Evolutionary conservation across 2,888 invertebrate species (phyloP).

Genomic region (Macaria notata): DNA sequence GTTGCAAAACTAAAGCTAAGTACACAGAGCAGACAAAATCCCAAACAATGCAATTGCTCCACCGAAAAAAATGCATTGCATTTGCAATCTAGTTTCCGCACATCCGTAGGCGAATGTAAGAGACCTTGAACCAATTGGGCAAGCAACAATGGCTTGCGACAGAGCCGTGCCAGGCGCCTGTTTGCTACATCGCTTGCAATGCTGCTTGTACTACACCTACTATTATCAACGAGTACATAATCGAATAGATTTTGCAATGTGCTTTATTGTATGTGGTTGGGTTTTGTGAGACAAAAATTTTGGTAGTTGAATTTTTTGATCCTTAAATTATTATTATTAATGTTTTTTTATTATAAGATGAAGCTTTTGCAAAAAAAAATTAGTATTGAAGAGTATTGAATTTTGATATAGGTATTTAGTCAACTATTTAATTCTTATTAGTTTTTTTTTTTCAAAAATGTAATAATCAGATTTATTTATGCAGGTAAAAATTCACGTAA

Average conservation of each 20-base stretch:
- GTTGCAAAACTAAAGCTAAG: constrained; percentile 17
- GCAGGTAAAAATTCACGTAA: too few relatives aligned
- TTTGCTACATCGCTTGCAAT: constrained; percentile 65
- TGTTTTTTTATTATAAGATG: too few relatives aligned
- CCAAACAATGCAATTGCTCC: constrained; percentile 35
- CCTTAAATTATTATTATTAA: too few relatives aligned
- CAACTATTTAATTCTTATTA: too few relatives aligned
- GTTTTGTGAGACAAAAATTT: too few relatives aligned
- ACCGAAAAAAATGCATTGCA: constrained; percentile 30
- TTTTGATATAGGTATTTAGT: too few relatives aligned
- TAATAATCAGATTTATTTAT: too few relatives aligned
- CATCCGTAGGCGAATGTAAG: constrained; percentile 77
- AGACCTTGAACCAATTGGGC: constrained; percentile 81
- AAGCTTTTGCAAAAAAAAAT: too few relatives aligned
- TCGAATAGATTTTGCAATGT: neutral
- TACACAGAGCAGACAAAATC: constrained; percentile 25
- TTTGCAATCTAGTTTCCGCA: constrained; percentile 65
- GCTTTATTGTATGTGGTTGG: neutral
- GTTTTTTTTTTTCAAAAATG: too few relatives aligned
- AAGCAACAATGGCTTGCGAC: constrained; percentile 79
- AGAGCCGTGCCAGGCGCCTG: constrained; percentile 66
- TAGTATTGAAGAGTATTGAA: too few relatives aligned
- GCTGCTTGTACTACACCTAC: constrained; percentile 33
- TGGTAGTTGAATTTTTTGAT: too few relatives aligned
- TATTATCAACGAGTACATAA: constrained; percentile 5